Conservation (phyloP, 2,113 vertebrate genomes). For the Mungos mungo region DNA sequence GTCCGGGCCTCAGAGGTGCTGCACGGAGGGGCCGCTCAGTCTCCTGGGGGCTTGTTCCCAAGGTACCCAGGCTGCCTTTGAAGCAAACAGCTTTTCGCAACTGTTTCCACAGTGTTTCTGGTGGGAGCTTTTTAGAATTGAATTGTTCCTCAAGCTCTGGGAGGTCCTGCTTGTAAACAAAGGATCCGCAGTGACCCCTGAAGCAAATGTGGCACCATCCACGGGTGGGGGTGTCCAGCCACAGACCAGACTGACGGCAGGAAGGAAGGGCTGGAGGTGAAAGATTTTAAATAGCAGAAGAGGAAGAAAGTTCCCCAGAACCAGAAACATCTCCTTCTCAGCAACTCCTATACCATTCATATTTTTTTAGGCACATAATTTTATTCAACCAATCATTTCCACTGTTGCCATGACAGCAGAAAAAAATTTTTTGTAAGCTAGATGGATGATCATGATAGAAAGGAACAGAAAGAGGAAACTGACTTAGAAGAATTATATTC, state of each 20-base stretch:
- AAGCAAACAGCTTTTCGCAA: neutral
- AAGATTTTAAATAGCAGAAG: neutral
- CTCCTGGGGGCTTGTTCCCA: neutral
- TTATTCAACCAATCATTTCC: neutral
- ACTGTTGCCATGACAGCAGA: neutral
- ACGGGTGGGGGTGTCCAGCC: neutral
- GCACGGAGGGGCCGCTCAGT: neutral
- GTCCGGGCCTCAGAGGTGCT: fast-evolving
- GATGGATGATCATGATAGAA: conserved; percentile 8
- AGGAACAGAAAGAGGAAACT: neutral
- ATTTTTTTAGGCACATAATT: neutral
- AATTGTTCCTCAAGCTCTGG: neutral
- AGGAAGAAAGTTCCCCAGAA: neutral
- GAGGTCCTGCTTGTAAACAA: neutral
- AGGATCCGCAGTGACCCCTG: neutral
- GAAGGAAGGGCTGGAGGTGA: too few relatives aligned
- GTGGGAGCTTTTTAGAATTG: neutral
- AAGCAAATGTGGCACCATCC: fast-evolving
- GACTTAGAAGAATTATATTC: neutral
- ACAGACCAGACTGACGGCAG: neutral
- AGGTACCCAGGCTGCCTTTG: neutral
- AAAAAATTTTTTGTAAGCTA: neutral
- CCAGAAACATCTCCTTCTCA: neutral
- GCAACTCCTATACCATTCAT: neutral
- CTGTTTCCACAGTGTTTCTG: neutral